Base-by-base conservation (phyloP, 2,888 invertebrate species). In the Deilephila elpenor region DNA sequence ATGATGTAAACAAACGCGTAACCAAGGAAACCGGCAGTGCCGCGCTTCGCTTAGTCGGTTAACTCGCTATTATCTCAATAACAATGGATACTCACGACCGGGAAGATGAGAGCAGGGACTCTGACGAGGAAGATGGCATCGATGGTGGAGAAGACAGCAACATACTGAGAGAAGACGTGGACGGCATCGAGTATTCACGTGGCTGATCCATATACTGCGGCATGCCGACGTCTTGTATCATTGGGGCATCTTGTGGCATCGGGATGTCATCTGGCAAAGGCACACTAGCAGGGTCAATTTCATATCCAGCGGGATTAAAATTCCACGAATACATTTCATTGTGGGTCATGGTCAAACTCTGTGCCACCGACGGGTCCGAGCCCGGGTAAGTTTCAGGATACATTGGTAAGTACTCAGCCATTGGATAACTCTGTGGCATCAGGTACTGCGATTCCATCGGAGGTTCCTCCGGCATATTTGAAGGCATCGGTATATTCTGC, bases 11-110 rank as follows among this genome's bases (percentile, higher is more conserved):
- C 67, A 67, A 67, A 25, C 17, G 74, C 51, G 78, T 62, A 44
- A 74, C 32, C 44, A 74, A 75, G 59, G 77, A 72, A 25, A 81
- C 75, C 37, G 79, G 83, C 78, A 82, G 71, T 71, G 74, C 20
- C 7, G 71, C 72, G 74, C 20, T 17, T 51, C 44, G 67, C 44
- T 51, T 25, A 51, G 20, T 67, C 7, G 17, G 5, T n/a, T 11
- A 25, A 14, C 51, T 25, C 17, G 25, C 6, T 25, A 1, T n/a
- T 5, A 17, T 20, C 51, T 25, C 6, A 51, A 34, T 44, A 51
- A 51, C 25, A 67, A 51, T 20, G 20, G 20, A 20, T 67, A 67
- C 67, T 67, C 25, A 67, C 67, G 44, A 44, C 5, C 17, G 2
- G 51, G 17, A 25, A 44, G 25, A 25, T 25, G 51, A 5, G 3